phyloP scores from a whole-genome alignment of 2,797 vertebrate genomes.

The Malacoctenus gilli region DNA sequence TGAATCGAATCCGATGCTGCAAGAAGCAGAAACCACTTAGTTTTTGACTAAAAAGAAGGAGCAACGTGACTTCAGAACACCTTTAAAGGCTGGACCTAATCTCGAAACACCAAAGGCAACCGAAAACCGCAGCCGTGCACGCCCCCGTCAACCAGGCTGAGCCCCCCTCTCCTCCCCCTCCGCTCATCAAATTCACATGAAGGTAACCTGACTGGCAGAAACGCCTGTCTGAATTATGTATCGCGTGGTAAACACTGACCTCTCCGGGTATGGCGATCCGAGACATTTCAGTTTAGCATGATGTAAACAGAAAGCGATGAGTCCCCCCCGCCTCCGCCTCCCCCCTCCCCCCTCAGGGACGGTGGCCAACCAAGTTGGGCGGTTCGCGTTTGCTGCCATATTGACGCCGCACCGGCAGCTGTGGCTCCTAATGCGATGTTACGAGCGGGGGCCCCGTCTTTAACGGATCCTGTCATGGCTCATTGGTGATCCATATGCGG shows the following conservation, averaged over 20 bases:
- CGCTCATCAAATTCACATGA: slow-evolving; percentile 66
- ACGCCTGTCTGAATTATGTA: slow-evolving; percentile 73
- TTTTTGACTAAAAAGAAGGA: neutral
- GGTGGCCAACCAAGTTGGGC: slow-evolving; percentile 22
- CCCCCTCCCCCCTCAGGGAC: slow-evolving; percentile 16
- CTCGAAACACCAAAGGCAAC: too few species aligned
- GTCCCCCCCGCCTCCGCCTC: too few species aligned
- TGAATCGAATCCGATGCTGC: too few species aligned
- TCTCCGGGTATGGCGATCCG: slow-evolving; percentile 14
- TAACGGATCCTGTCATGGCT: slow-evolving; percentile 43
- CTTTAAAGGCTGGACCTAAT: too few species aligned
- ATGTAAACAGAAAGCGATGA: slow-evolving; percentile 35
- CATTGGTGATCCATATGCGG: slow-evolving; percentile 55
- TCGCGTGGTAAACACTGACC: slow-evolving; percentile 65
- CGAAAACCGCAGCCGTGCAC: too few species aligned
- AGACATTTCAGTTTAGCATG: slow-evolving; percentile 42
- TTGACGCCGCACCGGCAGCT: slow-evolving; percentile 19
- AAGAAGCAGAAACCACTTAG: neutral
- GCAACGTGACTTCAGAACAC: neutral
- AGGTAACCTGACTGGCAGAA: slow-evolving; percentile 63
- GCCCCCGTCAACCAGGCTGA: slow-evolving; percentile 23
- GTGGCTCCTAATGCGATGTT: slow-evolving; percentile 32
- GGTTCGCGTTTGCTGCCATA: neutral
- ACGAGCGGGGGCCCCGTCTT: slow-evolving; percentile 18
- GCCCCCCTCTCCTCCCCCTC: too few species aligned